These are phyloP conservation scores for Portunus trituberculatus DNA, from an alignment of 1,140 invertebrate genomes.

Conservation along the genomic window DNA sequence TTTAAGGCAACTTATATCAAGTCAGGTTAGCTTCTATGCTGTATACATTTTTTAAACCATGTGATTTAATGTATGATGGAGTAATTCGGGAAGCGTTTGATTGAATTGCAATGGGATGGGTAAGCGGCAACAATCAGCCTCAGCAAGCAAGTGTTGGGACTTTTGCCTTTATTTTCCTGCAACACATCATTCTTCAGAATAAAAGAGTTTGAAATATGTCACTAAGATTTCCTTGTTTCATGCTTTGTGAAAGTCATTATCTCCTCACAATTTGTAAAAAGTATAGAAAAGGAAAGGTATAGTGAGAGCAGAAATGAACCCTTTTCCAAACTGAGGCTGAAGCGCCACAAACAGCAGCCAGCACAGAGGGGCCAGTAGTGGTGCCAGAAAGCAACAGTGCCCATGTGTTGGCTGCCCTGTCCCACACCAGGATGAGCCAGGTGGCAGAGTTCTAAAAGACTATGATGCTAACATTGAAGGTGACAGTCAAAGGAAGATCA, in stretches of 20 bases:
- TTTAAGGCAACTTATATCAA: slow-evolving; percentile 57
- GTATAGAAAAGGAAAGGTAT: background rate
- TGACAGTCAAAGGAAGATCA: background rate
- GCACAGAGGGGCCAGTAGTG: background rate
- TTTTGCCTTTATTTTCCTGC: no score
- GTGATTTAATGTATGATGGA: background rate
- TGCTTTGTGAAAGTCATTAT: no score
- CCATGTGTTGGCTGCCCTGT: background rate
- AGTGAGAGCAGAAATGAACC: background rate
- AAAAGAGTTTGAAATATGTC: no score
- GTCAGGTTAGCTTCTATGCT: slow-evolving; percentile 32
- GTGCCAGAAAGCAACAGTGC: background rate
- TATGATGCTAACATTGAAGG: background rate
- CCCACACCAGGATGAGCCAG: background rate
- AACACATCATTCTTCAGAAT: no score
- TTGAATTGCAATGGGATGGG: background rate
- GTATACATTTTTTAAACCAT: background rate
- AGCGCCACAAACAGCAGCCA: background rate
- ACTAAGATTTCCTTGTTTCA: no score
- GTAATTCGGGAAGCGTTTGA: background rate
- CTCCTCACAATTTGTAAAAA: no score
- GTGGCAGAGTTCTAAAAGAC: background rate
- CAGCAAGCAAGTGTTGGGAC: background rate
- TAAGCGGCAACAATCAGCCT: background rate
- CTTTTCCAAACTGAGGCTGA: background rate